These are phyloP conservation scores for Psittacula derbiana DNA, from an alignment of 2,797 vertebrate genomes.

Conservation along the genomic window DNA sequence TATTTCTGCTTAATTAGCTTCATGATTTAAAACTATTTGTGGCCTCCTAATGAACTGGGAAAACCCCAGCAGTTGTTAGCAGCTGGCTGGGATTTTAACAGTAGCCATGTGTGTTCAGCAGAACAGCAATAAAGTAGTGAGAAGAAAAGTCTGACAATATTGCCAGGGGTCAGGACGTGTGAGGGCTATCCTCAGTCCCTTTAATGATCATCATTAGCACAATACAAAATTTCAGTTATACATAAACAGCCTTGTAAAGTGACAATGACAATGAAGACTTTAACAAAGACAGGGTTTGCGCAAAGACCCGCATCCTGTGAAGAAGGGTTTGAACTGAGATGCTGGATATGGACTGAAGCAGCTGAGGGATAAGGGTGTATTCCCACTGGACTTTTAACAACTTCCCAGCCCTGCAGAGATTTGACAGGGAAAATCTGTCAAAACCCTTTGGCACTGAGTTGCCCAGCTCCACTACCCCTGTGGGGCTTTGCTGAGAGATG, in stretches of 20 bases:
- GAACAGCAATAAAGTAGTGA: conserved; percentile 27
- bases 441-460: background rate
- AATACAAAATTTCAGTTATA: background rate
- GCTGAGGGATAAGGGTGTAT: background rate
- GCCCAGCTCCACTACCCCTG: background rate
- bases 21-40: conserved; percentile 54
- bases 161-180: background rate
- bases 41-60: conserved; percentile 40
- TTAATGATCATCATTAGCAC: background rate
- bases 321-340: background rate
- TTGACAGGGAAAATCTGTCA: background rate
- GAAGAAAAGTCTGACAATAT: background rate
- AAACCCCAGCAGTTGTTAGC: conserved; percentile 40
- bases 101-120: conserved; percentile 6
- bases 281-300: background rate
- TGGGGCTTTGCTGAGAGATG: background rate
- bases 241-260: background rate
- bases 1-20: conserved; percentile 54
- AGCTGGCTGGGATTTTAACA: conserved; percentile 51
- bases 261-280: background rate
- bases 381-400: background rate
- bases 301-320: accelerated
- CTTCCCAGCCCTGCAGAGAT: background rate
- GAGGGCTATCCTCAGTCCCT: background rate
- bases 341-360: accelerated